A percentile compares a stretch with the other conserved stretches of the same genome.
Conservation (phyloP, 2,888 invertebrate species). For the Erebia ligea region DNA sequence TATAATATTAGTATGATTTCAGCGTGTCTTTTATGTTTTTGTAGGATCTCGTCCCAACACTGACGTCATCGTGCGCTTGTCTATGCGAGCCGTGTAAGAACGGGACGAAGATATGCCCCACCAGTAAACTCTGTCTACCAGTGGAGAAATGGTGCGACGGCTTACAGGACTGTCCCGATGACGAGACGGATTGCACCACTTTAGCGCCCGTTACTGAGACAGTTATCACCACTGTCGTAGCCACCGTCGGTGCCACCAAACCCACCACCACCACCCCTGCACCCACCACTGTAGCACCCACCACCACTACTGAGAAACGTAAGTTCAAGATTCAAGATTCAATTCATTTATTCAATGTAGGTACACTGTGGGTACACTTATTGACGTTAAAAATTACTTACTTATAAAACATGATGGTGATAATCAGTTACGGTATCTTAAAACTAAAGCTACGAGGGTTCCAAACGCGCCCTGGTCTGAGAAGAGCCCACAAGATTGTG, state of each 20-base stretch:
- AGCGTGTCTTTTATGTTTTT: neutral
- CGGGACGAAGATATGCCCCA: slow-evolving; percentile 87
- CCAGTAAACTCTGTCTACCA: slow-evolving; percentile 88
- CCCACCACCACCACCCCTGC: slow-evolving; percentile 34
- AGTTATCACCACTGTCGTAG: slow-evolving; percentile 49
- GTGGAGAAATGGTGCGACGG: slow-evolving; percentile 91
- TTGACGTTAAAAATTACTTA: no score
- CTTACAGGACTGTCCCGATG: slow-evolving; percentile 91
- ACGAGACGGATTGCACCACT: slow-evolving; percentile 86
- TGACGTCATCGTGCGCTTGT: slow-evolving; percentile 87
- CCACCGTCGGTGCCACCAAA: slow-evolving; percentile 34
- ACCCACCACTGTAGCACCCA: slow-evolving; percentile 21
- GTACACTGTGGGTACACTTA: no score
- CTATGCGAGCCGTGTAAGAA: slow-evolving; percentile 87
- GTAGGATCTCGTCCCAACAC: slow-evolving; percentile 82
- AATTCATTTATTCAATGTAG: neutral
- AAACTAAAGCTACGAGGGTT: no score
- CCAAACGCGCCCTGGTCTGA: no score
- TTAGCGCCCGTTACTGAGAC: slow-evolving; percentile 51
- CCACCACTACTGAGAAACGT: slow-evolving; percentile 44
- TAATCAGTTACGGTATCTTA: no score
- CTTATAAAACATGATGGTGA: no score
- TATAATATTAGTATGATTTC: neutral
- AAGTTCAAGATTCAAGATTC: slow-evolving; percentile 20
- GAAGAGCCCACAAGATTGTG: neutral